These are phyloP conservation scores for Falco columbarius DNA, from an alignment of 2,797 vertebrate species.

Conservation along the genomic window DNA sequence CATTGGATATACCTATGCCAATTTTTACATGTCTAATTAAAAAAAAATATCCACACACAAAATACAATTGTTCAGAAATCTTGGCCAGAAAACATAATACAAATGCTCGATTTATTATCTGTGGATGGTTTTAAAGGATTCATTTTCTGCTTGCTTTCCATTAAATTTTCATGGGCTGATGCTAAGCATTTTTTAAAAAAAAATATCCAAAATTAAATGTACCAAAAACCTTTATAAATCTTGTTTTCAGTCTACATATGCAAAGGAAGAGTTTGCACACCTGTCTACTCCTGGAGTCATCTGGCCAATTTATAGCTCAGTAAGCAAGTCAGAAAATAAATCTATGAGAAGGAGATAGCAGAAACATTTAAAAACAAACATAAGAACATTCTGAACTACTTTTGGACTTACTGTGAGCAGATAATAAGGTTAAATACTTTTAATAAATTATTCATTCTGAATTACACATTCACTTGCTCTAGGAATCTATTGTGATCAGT, in stretches of 20 bases:
- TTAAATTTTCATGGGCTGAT: neutral
- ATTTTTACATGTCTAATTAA: neutral
- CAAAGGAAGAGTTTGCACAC: neutral
- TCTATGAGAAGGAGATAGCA: neutral
- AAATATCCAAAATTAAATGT: neutral
- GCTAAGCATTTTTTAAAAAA: neutral
- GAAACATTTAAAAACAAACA: neutral
- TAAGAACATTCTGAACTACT: neutral
- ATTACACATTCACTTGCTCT: conserved; percentile 1
- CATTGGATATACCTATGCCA: neutral
- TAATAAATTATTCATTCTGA: conserved; percentile 20
- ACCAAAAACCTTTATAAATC: neutral
- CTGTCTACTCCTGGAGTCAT: neutral
- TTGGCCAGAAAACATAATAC: neutral
- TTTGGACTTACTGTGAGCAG: neutral
- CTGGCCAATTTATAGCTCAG: neutral
- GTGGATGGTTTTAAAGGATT: neutral
- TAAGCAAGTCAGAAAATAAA: neutral
- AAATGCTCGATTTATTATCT: neutral
- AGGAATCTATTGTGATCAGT: conserved; percentile 38
- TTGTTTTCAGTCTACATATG: neutral
- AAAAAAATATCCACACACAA: neutral
- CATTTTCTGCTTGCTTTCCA: neutral
- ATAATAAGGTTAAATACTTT: neutral
- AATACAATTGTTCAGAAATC: neutral